A percentile compares a stretch with the other conserved stretches of the same genome.
phyloP scores from a whole-genome alignment of 2,888 invertebrate genomes.

The Campoplex capitator region DNA sequence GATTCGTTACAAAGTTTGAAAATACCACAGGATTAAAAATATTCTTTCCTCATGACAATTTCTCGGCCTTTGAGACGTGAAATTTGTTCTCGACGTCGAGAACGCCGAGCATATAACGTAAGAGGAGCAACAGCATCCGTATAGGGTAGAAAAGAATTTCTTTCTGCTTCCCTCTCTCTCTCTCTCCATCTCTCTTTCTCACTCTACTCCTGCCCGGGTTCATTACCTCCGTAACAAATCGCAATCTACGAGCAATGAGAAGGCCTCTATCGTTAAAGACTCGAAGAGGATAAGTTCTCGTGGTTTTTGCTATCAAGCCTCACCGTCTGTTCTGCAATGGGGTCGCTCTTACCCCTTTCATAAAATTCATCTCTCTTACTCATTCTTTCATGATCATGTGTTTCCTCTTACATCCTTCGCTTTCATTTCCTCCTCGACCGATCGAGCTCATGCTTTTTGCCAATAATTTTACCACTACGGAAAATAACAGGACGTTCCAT shows the following conservation, averaged over 20 bases:
- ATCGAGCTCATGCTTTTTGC: slow-evolving; percentile 77
- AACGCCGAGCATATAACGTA: not conserved
- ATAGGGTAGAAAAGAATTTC: slow-evolving; percentile 20
- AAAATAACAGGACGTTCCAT: slow-evolving; percentile 71
- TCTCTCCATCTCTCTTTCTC: slow-evolving; percentile 1
- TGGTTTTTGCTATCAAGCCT: slow-evolving; percentile 77
- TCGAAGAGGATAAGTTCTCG: slow-evolving; percentile 78
- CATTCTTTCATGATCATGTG: slow-evolving; percentile 44
- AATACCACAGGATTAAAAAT: not conserved
- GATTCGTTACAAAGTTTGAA: not conserved
- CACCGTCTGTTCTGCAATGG: slow-evolving; percentile 65
- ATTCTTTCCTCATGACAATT: slow-evolving; percentile 1
- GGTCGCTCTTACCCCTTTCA: slow-evolving; percentile 66
- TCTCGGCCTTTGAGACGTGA: slow-evolving; percentile 66
- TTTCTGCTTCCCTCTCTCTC: slow-evolving; percentile 19
- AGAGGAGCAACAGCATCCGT: slow-evolving; percentile 22
- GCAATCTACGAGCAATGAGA: slow-evolving; percentile 83
- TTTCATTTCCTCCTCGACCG: slow-evolving; percentile 64
- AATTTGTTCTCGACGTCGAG: not conserved
- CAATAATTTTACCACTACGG: slow-evolving; percentile 79
- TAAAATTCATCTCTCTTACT: slow-evolving; percentile 69
- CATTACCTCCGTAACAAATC: slow-evolving; percentile 84
- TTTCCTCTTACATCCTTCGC: slow-evolving; percentile 48
- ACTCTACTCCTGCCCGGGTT: slow-evolving; percentile 77
- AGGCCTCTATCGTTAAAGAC: slow-evolving; percentile 82